phyloP scores from a whole-genome alignment of 2,888 invertebrate genomes.

The Polydesmus complanatus region DNA sequence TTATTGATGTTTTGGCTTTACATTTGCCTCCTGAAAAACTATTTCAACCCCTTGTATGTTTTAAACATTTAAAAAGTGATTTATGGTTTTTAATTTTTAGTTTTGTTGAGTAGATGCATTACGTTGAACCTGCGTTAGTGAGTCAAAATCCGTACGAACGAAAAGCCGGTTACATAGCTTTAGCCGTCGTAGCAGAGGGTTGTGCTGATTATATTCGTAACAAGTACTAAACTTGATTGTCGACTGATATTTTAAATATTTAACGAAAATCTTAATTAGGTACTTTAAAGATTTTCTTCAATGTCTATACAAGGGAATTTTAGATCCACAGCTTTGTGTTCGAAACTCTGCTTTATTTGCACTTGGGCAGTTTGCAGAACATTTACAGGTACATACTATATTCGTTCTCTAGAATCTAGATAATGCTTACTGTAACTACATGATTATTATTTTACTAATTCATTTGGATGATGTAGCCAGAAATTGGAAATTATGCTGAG shows the following conservation, averaged over 20 bases:
- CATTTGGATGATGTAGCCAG: conserved; percentile 40
- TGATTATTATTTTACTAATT: conserved; percentile 8
- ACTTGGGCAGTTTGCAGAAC: conserved; percentile 65
- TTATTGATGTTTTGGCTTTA: conserved; percentile 55
- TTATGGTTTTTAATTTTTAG: not conserved
- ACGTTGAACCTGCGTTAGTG: conserved; percentile 50
- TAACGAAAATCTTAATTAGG: conserved; percentile 22
- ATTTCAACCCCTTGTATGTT: conserved; percentile 49
- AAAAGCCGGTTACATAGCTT: conserved; percentile 54
- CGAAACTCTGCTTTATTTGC: conserved; percentile 63
- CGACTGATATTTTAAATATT: not conserved
- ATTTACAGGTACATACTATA: conserved; percentile 43
- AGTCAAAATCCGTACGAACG: conserved; percentile 46
- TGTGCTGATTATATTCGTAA: conserved; percentile 57
- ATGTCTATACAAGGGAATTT: conserved; percentile 54
- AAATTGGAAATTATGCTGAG: conserved; percentile 55
- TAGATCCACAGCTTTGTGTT: conserved; percentile 47
- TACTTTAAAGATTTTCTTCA: conserved; percentile 51
- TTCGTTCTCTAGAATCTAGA: not conserved
- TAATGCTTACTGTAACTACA: not conserved
- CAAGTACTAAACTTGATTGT: conserved; percentile 36
- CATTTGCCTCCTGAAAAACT: conserved; percentile 62
- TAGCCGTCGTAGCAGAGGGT: conserved; percentile 63
- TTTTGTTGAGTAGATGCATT: conserved; percentile 32
- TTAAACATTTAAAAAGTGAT: not conserved